Evolutionary conservation across 2,888 invertebrate genomes (phyloP).

Genomic region (Fissipunctia ypsillon): DNA sequence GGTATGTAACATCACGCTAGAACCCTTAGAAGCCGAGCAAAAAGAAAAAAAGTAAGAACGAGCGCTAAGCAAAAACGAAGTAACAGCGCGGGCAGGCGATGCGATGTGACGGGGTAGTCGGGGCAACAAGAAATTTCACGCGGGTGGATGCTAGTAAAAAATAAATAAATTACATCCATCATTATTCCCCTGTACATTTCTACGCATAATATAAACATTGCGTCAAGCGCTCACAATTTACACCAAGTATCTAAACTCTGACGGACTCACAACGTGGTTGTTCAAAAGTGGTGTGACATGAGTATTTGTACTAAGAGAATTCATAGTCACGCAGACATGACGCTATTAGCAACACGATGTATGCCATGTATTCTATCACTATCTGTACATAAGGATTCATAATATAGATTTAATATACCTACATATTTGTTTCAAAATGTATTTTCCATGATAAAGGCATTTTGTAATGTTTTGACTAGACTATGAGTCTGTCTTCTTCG

Average conservation of each 20-base stretch:
- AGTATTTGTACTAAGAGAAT: conserved; percentile 62
- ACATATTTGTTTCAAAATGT: conserved; percentile 2
- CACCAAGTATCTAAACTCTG: conserved; percentile 61
- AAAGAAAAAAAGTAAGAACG: too few relatives aligned
- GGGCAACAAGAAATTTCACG: too few relatives aligned
- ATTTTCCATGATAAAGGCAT: background rate
- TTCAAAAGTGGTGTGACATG: conserved; percentile 55
- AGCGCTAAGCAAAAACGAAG: too few relatives aligned
- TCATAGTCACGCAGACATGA: conserved; percentile 63
- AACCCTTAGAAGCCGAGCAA: too few relatives aligned
- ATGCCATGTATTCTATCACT: conserved; percentile 29
- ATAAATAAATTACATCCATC: too few relatives aligned
- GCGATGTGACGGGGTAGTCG: too few relatives aligned
- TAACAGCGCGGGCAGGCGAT: too few relatives aligned
- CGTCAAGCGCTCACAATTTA: conserved; percentile 54
- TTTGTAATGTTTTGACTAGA: conserved; percentile 4
- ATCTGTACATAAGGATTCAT: conserved; percentile 20
- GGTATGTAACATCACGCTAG: too few relatives aligned
- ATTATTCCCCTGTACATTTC: too few relatives aligned
- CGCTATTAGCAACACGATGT: conserved; percentile 46
- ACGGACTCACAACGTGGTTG: conserved; percentile 38
- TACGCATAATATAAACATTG: conserved; percentile 29
- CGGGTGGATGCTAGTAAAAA: too few relatives aligned
- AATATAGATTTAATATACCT: background rate
- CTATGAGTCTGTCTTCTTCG: background rate